Percentiles rank a stretch among this genome's conserved stretches.
Conservation (phyloP, 2,113 vertebrate genomes). For the Quiscalus mexicanus region DNA sequence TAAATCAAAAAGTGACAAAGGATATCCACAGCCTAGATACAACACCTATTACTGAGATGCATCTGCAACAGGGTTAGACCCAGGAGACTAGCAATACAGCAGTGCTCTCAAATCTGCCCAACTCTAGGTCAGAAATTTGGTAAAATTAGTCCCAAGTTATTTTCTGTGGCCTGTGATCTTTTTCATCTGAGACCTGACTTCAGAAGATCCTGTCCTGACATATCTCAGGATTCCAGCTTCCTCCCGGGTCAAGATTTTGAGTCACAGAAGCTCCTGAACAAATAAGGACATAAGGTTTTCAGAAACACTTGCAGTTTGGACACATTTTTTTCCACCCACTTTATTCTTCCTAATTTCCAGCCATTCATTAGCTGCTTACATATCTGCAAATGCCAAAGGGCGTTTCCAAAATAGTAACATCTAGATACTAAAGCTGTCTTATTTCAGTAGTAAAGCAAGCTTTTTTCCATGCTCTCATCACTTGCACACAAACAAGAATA, state of each 20-base stretch:
- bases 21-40: background rate
- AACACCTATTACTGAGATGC: background rate
- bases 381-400: slow-evolving; percentile 54
- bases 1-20: slow-evolving; percentile 1
- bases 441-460: slow-evolving; percentile 16
- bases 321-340: slow-evolving; percentile 11
- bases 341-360: slow-evolving; percentile 51
- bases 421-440: slow-evolving; percentile 30
- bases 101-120: background rate
- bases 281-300: slow-evolving; percentile 38
- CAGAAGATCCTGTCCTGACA: background rate
- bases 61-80: background rate
- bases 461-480: slow-evolving; percentile 40
- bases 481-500: slow-evolving; percentile 17
- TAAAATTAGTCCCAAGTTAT: slow-evolving; percentile 1
- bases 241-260: slow-evolving; percentile 6
- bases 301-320: slow-evolving; percentile 13
- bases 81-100: background rate
- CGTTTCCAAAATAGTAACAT: slow-evolving; percentile 55
- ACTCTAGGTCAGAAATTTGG: background rate
- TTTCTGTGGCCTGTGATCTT: slow-evolving; percentile 1
- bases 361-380: slow-evolving; percentile 42
- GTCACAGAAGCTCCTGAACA: slow-evolving; percentile 29
- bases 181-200: background rate
- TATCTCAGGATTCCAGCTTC: background rate